phyloP scores from a whole-genome alignment of 2,113 vertebrate species.

The Catagonus wagneri region DNA sequence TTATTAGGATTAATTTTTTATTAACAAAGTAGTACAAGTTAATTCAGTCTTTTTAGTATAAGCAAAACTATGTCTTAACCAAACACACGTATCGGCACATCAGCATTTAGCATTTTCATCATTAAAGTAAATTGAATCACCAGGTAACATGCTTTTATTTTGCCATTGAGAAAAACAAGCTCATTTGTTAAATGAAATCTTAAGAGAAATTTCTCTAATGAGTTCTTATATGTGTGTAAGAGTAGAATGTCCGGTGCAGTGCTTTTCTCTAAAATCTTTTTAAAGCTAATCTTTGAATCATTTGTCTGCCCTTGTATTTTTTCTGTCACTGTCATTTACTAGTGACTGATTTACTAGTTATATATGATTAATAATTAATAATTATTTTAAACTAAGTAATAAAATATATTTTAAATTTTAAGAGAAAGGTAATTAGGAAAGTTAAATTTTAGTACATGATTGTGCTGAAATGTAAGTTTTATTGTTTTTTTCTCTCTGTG shows the following conservation, averaged over 20 bases:
- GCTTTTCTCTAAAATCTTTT: constrained; percentile 60
- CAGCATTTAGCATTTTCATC: constrained; percentile 5
- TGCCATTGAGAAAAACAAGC: constrained; percentile 29
- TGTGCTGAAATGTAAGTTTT: not conserved
- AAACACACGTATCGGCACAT: not conserved
- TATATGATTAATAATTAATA: constrained; percentile 77
- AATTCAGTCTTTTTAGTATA: not conserved
- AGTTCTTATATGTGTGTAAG: constrained; percentile 69
- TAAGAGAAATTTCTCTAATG: constrained; percentile 74
- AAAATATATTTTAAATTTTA: constrained; percentile 77
- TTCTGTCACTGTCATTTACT: constrained; percentile 58
- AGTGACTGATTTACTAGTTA: constrained; percentile 63
- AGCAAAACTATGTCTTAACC: not conserved
- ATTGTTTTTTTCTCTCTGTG: not conserved
- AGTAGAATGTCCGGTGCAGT: constrained; percentile 64
- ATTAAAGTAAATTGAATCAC: not conserved
- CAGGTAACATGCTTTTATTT: not conserved
- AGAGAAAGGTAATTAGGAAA: constrained; percentile 42
- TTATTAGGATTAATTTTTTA: constrained; percentile 22
- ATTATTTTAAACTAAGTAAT: constrained; percentile 78
- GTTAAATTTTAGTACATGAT: constrained; percentile 8
- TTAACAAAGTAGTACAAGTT: constrained; percentile 6
- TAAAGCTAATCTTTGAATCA: constrained; percentile 75
- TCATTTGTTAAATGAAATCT: constrained; percentile 29
- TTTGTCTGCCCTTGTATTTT: constrained; percentile 69